Conservation (phyloP, 2,113 vertebrate species). For the Sinocyclocheilus anshuiensis region DNA sequence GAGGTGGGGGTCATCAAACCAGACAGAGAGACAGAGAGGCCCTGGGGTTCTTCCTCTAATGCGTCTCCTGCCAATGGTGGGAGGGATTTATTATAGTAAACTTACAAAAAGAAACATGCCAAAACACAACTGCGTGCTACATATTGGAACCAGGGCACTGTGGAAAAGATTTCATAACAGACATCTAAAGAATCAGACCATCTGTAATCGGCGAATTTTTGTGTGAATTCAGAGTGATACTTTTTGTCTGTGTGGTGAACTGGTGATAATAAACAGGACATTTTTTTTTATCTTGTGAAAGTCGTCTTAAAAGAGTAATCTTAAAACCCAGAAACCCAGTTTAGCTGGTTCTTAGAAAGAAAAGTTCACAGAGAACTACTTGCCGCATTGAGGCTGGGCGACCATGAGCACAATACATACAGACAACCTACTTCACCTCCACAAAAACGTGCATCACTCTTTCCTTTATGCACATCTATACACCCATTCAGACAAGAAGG, state of each 20-base stretch:
- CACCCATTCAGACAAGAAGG: neutral
- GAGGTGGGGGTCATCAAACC: conserved; percentile 73
- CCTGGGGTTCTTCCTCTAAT: conserved; percentile 70
- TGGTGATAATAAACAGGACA: neutral
- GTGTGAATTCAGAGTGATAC: conserved; percentile 17
- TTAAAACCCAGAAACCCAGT: conserved; percentile 39
- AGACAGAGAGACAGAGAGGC: conserved; percentile 66
- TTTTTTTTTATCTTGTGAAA: neutral
- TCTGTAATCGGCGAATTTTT: conserved; percentile 8
- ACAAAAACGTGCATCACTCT: neutral
- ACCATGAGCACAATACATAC: conserved; percentile 3
- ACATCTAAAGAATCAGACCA: conserved; percentile 35
- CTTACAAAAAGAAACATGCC: neutral
- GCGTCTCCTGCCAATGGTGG: conserved; percentile 69
- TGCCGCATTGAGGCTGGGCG: neutral
- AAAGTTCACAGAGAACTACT: neutral
- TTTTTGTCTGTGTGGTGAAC: neutral
- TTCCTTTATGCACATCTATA: neutral
- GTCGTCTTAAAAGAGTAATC: neutral
- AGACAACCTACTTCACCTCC: neutral
- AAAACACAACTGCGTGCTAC: neutral
- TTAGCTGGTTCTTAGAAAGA: neutral
- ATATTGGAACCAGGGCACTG: conserved; percentile 18
- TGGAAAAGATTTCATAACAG: conserved; percentile 33
- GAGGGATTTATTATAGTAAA: neutral